Base-by-base conservation (phyloP, 2,797 vertebrate genomes). In the Clarias platycephalus region DNA sequence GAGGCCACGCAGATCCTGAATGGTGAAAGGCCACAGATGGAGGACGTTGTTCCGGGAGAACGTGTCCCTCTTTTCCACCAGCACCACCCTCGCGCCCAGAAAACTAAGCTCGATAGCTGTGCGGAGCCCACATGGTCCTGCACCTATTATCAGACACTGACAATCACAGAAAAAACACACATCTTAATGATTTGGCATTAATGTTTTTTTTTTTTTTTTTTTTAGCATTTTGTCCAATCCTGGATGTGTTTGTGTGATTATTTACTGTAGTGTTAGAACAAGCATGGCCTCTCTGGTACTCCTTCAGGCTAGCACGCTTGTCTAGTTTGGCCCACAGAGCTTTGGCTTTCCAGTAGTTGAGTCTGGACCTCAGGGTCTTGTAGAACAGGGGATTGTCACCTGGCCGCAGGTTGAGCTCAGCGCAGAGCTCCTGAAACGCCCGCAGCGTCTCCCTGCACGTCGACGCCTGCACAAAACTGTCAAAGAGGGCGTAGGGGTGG, bases 11-110 rank as follows among this genome's bases (percentile, higher is more conserved):
- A 99, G 90, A 91, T 99, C 98, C 0, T 98, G 97, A 86, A 99
- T 99, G 89, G 98, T 97, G 92, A 97, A 99, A 0, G 98, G 98
- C 98, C 98, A 99, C 80, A 99, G 92, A 75, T 99, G 98, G 53
- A 99, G 93, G 62, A 99, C 98, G 0, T 99, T 99, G 81, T 99
- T 99, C 84, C 98, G 94, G 82, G 97, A 99, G 88, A 99, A 99
- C 37, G 96, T 96, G 31, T 99, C 98, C 62, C 98, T 95, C 91
- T 99, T 99, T 89, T 99, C 98, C 82, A 99, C 88, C n/a, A 99
- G 93, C 24, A 99, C 96, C 84, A 99, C 97, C 88, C 96, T 96
- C 76, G 97, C 97, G 72, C 98, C 98, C 87, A 99, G 91, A 85
- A 99, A 95, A 4, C 96, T 95, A 84, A 99, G 92, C 92, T 99